Evolutionary conservation across 2,888 invertebrate genomes (phyloP).

Genomic region (Epirrhoe tristata): DNA sequence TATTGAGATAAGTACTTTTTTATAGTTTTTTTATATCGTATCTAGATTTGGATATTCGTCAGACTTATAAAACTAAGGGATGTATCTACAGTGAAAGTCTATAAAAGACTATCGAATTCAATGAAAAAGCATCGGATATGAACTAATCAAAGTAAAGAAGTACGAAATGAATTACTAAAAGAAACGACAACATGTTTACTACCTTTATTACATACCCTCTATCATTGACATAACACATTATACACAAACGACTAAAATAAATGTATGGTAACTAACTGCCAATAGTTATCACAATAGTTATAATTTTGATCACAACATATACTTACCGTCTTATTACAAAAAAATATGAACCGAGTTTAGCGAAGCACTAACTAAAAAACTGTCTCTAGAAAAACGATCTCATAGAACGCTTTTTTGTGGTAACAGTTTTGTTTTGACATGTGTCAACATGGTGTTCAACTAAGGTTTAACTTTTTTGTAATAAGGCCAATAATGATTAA

Average conservation of each 20-base stretch:
- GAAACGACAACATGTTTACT: slow-evolving; percentile 69
- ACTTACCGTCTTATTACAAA: no score
- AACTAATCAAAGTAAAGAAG: not conserved
- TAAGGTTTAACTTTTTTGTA: no score
- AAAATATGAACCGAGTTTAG: no score
- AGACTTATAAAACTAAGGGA: slow-evolving; percentile 5
- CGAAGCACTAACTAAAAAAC: no score
- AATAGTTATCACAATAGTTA: slow-evolving; percentile 76
- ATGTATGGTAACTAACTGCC: slow-evolving; percentile 54
- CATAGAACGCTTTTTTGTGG: no score
- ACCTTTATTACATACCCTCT: slow-evolving; percentile 70
- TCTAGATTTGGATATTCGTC: slow-evolving; percentile 23
- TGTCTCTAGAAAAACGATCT: no score
- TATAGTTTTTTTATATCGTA: slow-evolving; percentile 31
- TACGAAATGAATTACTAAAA: slow-evolving; percentile 49
- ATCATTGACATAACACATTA: slow-evolving; percentile 50
- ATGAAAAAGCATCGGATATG: not conserved
- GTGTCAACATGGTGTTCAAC: no score
- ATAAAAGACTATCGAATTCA: not conserved
- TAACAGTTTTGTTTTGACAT: no score
- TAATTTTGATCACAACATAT: slow-evolving; percentile 76
- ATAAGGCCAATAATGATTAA: slow-evolving; percentile 68
- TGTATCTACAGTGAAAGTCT: not conserved
- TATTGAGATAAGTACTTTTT: slow-evolving; percentile 39
- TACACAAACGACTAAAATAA: slow-evolving; percentile 55